Conservation (phyloP, 2,888 invertebrate species). For the Cosmia trapezina region DNA sequence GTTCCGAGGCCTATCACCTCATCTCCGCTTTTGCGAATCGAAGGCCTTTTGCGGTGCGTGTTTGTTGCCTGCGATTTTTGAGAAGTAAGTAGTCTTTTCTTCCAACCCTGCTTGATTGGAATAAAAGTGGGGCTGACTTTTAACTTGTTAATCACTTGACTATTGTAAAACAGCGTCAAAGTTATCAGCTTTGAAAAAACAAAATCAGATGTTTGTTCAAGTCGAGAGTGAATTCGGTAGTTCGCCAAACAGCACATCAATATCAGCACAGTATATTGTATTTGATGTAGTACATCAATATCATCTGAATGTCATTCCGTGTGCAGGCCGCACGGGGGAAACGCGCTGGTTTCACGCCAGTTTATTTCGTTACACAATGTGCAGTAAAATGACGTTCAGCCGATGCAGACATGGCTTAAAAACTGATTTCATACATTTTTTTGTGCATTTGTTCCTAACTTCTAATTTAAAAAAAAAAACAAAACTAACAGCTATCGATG, state of each 20-base stretch:
- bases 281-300: no score
- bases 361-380: not conserved
- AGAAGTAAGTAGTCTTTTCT: not conserved
- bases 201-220: not conserved
- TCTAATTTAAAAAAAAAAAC: no score
- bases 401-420: not conserved
- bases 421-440: not conserved
- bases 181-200: not conserved
- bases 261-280: no score
- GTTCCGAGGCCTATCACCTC: no score
- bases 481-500: not conserved
- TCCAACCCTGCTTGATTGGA: not conserved
- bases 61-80: not conserved
- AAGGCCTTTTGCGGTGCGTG: no score
- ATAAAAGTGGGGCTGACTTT: not conserved
- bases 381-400: not conserved
- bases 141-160: not conserved
- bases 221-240: not conserved
- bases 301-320: not conserved
- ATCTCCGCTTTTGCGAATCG: not conserved
- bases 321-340: not conserved
- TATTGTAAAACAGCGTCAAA: not conserved
- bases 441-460: not conserved
- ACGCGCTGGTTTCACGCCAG: slow-evolving; percentile 1
- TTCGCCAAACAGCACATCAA: no score